Evolutionary conservation across 1,140 invertebrate genomes (phyloP), one percentile per base, ranked within the genome.

Genomic region (Danaus melanippus): DNA sequence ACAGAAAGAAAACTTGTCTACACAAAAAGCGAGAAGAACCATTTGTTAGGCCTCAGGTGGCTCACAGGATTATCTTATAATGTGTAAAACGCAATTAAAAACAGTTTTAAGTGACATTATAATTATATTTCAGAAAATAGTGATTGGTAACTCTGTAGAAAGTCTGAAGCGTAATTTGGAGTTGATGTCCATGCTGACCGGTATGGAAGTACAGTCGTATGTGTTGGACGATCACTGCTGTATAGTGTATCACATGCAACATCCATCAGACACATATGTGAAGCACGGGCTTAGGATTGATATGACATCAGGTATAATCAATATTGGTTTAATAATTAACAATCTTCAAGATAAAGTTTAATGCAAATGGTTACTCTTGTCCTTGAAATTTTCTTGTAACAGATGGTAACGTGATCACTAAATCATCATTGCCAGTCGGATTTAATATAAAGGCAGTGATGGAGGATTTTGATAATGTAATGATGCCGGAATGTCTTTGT

Each of bases 251-350:
- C 73, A 80, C 52, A 78, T 84, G 68, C 77, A 84, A 46, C 77
- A 79, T 48, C 53, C 64, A 9, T 12, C 71, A 0, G n/a, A 62
- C 1, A 48, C 69, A 46, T 42, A 70, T 32, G 43, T 81, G 9
- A 76, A 81, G 57, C 79, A 82, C 65, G 76, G 77, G 1, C 46
- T 84, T 8, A 72, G 69, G 46, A 84, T 84, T 66, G 71, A 79
- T 10, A 71, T 76, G 58, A 65, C 66, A 10, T 51, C 58, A 17
- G 77, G 82, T 83, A 63, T 50, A 42, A 53, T 1, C 2, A 47
- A 12, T 21, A 44, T 7, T 49, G 12, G 12, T 49, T 49, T 15
- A 15, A 1, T 15, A 15, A 1, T 3, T 15, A 15, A 15, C 3
- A 3, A 15, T 15, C 15, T 15, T 15, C 1, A 15, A 15, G 15